Conservation (phyloP, 2,113 vertebrate genomes). For the Speoplatyrhinus poulsoni region DNA sequence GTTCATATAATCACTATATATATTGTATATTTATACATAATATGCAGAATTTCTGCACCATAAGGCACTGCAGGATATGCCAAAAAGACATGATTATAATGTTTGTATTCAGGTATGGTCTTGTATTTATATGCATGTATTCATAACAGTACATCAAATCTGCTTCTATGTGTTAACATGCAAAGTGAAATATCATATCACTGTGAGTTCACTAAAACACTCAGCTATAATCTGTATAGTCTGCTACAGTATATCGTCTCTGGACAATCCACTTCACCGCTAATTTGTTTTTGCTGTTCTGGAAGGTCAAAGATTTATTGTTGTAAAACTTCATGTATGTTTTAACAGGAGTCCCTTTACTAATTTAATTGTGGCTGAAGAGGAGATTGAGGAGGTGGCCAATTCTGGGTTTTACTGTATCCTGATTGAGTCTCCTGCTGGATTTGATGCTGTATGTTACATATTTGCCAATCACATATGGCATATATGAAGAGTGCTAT, state of each 20-base stretch:
- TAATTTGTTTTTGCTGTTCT: constrained; percentile 1
- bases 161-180: constrained; percentile 23
- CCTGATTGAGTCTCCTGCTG: not conserved
- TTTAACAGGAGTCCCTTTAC: constrained; percentile 17
- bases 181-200: too few species aligned
- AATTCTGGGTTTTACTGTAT: not conserved
- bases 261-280: not conserved
- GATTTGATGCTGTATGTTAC: constrained; percentile 11
- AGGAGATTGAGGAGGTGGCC: not conserved
- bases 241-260: constrained; percentile 24
- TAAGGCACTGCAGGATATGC: constrained; percentile 50
- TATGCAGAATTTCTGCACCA: constrained; percentile 31
- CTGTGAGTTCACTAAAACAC: too few species aligned
- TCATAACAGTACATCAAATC: constrained; percentile 31
- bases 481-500: too few species aligned
- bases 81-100: constrained; percentile 37
- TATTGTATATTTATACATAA: not conserved
- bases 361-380: not conserved
- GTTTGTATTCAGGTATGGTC: not conserved
- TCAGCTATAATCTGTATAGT: constrained; percentile 9
- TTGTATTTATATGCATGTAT: not conserved
- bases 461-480: not conserved
- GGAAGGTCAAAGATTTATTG: not conserved
- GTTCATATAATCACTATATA: constrained; percentile 34
- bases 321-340: not conserved